Conservation (phyloP, 2,888 invertebrate species). For the Alsophila aescularia region DNA sequence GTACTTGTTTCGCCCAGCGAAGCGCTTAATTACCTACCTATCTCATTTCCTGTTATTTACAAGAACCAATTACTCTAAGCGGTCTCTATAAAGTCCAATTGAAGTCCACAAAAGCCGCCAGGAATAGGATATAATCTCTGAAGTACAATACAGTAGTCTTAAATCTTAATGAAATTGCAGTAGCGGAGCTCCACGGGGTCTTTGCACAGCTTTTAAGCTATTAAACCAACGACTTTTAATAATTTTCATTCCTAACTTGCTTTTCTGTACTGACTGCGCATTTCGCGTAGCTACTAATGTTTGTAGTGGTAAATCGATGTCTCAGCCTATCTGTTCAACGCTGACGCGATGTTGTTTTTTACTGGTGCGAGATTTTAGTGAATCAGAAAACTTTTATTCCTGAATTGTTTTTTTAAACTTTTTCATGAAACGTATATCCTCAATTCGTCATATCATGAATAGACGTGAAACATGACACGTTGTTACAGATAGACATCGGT, state of each 20-base stretch:
- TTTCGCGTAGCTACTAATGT: too few relatives aligned
- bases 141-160: slow-evolving; percentile 1
- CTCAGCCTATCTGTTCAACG: too few relatives aligned
- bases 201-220: neutral
- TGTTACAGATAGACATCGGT: neutral
- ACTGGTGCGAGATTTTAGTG: too few relatives aligned
- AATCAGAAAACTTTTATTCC: too few relatives aligned
- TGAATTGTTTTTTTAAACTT: too few relatives aligned
- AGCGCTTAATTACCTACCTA: too few relatives aligned
- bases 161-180: slow-evolving; percentile 14
- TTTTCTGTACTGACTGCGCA: too few relatives aligned
- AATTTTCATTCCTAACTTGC: too few relatives aligned
- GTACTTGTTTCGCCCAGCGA: neutral
- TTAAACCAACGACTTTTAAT: neutral
- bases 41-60: neutral
- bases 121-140: slow-evolving; percentile 1
- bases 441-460: neutral
- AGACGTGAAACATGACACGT: neutral
- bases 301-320: too few relatives aligned
- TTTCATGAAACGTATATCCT: too few relatives aligned
- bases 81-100: slow-evolving; percentile 1
- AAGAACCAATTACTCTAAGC: slow-evolving; percentile 12
- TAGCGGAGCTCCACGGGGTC: neutral
- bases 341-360: too few relatives aligned
- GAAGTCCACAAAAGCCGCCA: slow-evolving; percentile 6